phyloP scores from a whole-genome alignment of 2,113 vertebrate species.

The Scatophagus argus region DNA sequence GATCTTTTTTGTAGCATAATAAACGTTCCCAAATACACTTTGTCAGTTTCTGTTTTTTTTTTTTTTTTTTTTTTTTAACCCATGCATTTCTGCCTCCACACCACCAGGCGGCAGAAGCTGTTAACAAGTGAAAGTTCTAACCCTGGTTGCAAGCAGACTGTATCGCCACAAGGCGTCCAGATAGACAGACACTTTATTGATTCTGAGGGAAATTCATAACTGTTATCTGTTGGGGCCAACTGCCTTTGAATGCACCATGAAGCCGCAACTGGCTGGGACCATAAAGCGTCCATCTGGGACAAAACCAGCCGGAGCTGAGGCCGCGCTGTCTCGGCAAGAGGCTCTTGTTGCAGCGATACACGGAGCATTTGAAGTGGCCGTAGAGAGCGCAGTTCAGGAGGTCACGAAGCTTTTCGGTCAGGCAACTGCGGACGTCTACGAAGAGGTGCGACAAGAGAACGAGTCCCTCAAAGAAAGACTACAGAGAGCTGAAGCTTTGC shows the following conservation, averaged over 20 bases:
- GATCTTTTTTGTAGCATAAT: constrained; percentile 4
- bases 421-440: constrained; percentile 62
- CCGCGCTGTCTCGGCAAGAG: constrained; percentile 68
- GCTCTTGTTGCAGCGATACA: constrained; percentile 79
- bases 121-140: constrained; percentile 54
- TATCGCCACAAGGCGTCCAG: neutral
- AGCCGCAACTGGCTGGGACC: constrained; percentile 7
- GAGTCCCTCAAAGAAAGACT: constrained; percentile 71
- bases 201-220: too few species aligned
- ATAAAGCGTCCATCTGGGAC: fast-evolving
- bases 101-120: constrained; percentile 38
- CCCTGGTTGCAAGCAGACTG: neutral
- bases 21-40: neutral
- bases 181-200: too few species aligned
- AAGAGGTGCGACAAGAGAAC: constrained; percentile 77
- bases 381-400: constrained; percentile 79
- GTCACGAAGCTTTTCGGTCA: constrained; percentile 73
- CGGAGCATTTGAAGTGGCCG: constrained; percentile 78
- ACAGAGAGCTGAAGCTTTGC: constrained; percentile 65
- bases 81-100: neutral
- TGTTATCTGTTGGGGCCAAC: neutral
- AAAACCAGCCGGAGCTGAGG: neutral
- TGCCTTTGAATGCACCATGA: constrained; percentile 46
- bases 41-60: neutral
- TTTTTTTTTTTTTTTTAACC: neutral